Base-by-base conservation (phyloP, 2,888 invertebrate species). In the Synanthedon tipuliformis region DNA sequence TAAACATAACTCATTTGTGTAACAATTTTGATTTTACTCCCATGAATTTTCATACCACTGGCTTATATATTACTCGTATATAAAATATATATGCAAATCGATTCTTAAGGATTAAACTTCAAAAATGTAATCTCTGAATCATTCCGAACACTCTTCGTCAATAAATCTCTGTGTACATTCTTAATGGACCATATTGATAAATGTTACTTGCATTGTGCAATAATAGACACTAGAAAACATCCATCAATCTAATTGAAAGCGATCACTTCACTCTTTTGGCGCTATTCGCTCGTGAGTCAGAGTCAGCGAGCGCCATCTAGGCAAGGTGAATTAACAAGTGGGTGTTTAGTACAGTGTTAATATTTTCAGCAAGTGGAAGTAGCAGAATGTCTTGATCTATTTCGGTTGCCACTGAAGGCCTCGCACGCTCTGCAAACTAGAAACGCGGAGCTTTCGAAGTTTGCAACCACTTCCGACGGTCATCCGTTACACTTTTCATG, bases 281-380 rank as follows among this genome's bases (percentile, higher is more conserved):
- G 45, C 45, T 45, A n/a, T 45, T 13, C 8, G 15, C 45, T 45
- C 45, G 7, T 45, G 45, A 45, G 13, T 45, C 45, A 45, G 45
- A 45, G 56, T 66, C 75, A 80, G 76, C 80, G 81, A 85, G 80
- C 85, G 84, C 86, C 86, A 85, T 81, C 84, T 84, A 72, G 62
- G 70, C 84, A 85, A 86, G 84, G 85, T 84, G 84, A 86, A 78
- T 77, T 80, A 78, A 71, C 61, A 78, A 72, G 84, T 84, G 78
- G 84, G 85, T 79, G 83, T 78, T 75, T 73, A 73, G 75, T 75
- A 74, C 73, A 73, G 75, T 75, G 78, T 81, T 78, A 76, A 77
- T 78, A 78, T 75, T 77, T 83, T 81, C 83, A 76, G 34, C 73
- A 73, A 78, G 81, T 80, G 77, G 81, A 82, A 81, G 59, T 55